These are phyloP conservation scores for Umimayanthus chanpuru DNA, from an alignment of 92 coral and sea anemone genomes.

Conservation along the genomic window DNA sequence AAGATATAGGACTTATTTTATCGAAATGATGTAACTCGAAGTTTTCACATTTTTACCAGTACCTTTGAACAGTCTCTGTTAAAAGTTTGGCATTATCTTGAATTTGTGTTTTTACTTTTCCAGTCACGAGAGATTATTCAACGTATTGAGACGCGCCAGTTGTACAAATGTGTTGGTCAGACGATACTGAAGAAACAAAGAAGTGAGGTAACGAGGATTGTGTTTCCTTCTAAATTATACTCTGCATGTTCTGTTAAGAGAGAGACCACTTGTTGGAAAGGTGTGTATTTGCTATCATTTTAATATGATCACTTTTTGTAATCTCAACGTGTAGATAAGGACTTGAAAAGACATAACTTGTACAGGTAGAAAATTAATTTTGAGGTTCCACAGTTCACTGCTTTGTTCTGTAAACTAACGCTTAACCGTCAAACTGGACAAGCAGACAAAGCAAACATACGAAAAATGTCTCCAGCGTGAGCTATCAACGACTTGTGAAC, in stretches of 20 bases:
- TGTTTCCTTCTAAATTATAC: background rate
- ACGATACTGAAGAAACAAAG: constrained; percentile 61
- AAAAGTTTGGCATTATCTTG: background rate
- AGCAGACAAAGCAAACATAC: background rate
- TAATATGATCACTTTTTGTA: background rate
- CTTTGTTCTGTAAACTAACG: background rate
- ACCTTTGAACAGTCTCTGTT: too few relatives aligned
- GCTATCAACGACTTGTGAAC: too few relatives aligned
- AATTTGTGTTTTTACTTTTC: background rate
- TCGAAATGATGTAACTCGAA: too few relatives aligned
- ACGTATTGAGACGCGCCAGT: constrained; percentile 75
- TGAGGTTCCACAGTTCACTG: too few relatives aligned
- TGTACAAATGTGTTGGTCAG: constrained; percentile 89
- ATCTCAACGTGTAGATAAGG: background rate
- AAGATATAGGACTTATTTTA: too few relatives aligned
- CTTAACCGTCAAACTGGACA: too few relatives aligned
- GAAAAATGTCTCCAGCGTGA: background rate
- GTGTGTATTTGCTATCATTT: too few relatives aligned
- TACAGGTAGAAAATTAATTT: background rate
- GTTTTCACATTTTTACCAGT: too few relatives aligned
- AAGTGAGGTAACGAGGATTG: constrained; percentile 51
- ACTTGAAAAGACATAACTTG: background rate
- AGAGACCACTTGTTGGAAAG: background rate
- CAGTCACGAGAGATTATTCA: constrained; percentile 73
- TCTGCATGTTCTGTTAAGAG: background rate